Base-by-base conservation (phyloP, 2,888 invertebrate species). In the Anarsia innoxiella region DNA sequence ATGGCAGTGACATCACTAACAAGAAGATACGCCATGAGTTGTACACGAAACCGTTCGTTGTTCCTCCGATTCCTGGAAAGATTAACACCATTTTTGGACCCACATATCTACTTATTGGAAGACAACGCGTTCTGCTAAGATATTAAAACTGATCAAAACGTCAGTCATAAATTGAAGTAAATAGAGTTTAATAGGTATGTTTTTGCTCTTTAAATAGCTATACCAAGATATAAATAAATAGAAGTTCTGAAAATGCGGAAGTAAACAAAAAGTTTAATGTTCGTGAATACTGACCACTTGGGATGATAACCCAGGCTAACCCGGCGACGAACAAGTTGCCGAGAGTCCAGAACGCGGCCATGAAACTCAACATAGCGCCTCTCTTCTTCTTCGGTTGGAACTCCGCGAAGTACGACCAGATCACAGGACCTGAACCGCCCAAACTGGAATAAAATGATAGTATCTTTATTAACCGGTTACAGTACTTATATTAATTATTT, bases 291-390 rank as follows among this genome's bases (percentile, higher is more conserved):
- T 62, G 46, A 84, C 84, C 77, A 54, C 88, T 87, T 50, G 91
- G 91, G 45, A 91, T 91, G 55, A 91, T 90, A 46, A 91, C 84
- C 91, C 91, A 91, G 46, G 91, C 91, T 48, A 91, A 74, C 68
- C 96, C 94, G 53, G 96, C 96, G 39, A 96, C 96, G 64, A 96
- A 92, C 50, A 96, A 87, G 72, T 96, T 96, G 50, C 96, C 96
- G 55, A 95, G 89, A 40, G 96, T 96, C 96, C 96, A 96, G 77
- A 96, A 96, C 36, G 95, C 95, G 41, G 96, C 96, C 92, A 96
- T 93, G 69, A 94, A 93, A 56, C 95, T 95, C 54, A 96, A 86
- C 95, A 96, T 96, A 36, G 94, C 92, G 35, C 96, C 96, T 53
- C 96, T 89, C 67, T 93, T 94, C 52, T 91, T 88, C 78, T 94